Conservation (phyloP, 2,113 vertebrate genomes). For the Neodontobutis hainanensis region DNA sequence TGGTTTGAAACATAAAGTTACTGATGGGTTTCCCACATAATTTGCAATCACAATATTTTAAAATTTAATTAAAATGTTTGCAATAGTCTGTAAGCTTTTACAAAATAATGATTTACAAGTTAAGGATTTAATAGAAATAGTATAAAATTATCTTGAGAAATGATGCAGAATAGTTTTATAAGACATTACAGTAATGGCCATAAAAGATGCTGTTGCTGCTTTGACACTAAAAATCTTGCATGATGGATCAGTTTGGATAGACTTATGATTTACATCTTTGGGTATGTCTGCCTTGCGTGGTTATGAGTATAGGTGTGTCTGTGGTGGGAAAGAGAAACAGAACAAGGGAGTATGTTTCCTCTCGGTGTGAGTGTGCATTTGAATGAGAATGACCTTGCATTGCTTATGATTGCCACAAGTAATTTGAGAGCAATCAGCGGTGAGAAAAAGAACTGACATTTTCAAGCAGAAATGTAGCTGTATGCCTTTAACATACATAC, state of each 20-base stretch:
- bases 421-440: conserved; percentile 68
- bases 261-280: conserved; percentile 29
- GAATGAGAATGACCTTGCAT: conserved; percentile 78
- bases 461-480: conserved; percentile 52
- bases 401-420: conserved; percentile 72
- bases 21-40: no score
- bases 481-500: conserved; percentile 43
- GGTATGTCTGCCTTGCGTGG: conserved; percentile 22
- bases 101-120: no score
- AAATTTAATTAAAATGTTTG: no score
- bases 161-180: no score
- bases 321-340: conserved; percentile 67
- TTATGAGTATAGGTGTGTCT: conserved; percentile 51
- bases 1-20: no score
- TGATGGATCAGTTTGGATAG: neutral
- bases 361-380: conserved; percentile 69
- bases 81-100: no score
- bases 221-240: no score
- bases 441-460: conserved; percentile 60
- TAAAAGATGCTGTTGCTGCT: no score
- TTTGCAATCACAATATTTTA: no score
- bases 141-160: no score
- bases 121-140: no score
- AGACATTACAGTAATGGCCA: no score
- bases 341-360: conserved; percentile 65